Evolutionary conservation across 64 coral and sea anemone genomes (phyloP), one percentile per base, ranked within the genome.

Genomic region (Montipora capricornis): DNA sequence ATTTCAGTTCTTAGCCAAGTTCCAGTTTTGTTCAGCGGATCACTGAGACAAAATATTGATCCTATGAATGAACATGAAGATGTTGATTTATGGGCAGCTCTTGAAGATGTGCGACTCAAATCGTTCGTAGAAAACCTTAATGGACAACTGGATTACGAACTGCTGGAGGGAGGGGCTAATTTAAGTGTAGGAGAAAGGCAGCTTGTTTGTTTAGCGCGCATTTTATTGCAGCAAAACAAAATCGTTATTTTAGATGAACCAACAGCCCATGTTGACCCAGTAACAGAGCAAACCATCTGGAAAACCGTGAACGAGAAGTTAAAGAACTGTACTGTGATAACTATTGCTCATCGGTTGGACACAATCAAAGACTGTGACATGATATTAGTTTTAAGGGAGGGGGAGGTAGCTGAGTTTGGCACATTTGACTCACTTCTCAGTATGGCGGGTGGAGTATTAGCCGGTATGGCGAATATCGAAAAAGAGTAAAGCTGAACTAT

Each of bases 281-380:
- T 49, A 17, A 88, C 87, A 44, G 87, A 88, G 45, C 70, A 88
- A 51, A 70, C 68, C 17, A 88, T 88, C 87, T 70, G 68, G 71
- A 74, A 73, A 8, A 88, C 87, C 3, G 73, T 88, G 8, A 69
- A 47, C 2, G 69, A 88, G 12, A 88, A 88, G 48, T 70, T 88
- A 16, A 88, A 47, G 68, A 70, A 88, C 49, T 88, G 62, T 15
- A 88, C 87, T 64, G 60, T 64, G 60, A 64, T 64, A 14, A 64
- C 60, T 15, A 64, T 64, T 64, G 87, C 87, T 52, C 87, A 88
- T 49, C 87, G 87, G 7, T 53, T 88, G 44, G 74, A 76, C 87
- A 88, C 87, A 8, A 88, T 88, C 66, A 74, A 45, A 57, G 71
- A 88, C 87, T 74, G 71, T 88, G 87, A 88, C 49, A 44, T 48